Percentiles rank a stretch among this genome's conserved stretches.
phyloP scores from a whole-genome alignment of 1,140 invertebrate genomes.

The Hycleus cichorii region DNA sequence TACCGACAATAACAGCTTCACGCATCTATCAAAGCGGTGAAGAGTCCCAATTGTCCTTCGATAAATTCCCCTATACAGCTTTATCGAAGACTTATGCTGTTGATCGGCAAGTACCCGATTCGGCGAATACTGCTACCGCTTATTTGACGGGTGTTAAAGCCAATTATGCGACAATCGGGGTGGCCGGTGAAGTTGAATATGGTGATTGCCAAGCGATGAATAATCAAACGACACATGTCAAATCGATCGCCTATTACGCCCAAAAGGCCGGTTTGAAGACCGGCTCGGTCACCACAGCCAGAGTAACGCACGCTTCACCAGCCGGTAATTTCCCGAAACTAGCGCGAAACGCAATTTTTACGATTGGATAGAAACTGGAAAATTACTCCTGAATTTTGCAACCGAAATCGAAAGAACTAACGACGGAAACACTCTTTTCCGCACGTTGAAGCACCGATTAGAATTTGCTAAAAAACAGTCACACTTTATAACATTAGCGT shows the following conservation, averaged over 20 bases:
- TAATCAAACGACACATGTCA: constrained; percentile 49
- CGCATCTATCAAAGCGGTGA: constrained; percentile 65
- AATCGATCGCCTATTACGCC: constrained; percentile 65
- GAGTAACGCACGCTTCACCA: constrained; percentile 75
- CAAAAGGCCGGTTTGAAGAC: constrained; percentile 63
- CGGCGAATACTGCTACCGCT: constrained; percentile 61
- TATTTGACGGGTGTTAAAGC: constrained; percentile 80
- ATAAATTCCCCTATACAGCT: constrained; percentile 66
- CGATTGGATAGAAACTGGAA: too few species aligned
- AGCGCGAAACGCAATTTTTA: too few species aligned
- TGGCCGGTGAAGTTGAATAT: constrained; percentile 57
- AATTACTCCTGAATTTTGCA: too few species aligned
- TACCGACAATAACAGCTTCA: constrained; percentile 63
- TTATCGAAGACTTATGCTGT: constrained; percentile 79
- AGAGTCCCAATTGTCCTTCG: constrained; percentile 61
- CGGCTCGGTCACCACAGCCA: constrained; percentile 70
- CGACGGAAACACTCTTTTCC: too few species aligned
- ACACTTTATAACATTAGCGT: too few species aligned
- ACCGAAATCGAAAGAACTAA: too few species aligned
- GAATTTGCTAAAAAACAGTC: too few species aligned
- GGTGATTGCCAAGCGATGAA: constrained; percentile 51
- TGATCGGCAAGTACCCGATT: constrained; percentile 71
- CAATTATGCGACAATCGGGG: constrained; percentile 70
- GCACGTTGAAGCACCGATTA: too few species aligned
- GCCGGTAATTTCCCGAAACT: constrained; percentile 35